phyloP scores from a whole-genome alignment of 2,888 invertebrate species.

The Silvanus unidentatus region DNA sequence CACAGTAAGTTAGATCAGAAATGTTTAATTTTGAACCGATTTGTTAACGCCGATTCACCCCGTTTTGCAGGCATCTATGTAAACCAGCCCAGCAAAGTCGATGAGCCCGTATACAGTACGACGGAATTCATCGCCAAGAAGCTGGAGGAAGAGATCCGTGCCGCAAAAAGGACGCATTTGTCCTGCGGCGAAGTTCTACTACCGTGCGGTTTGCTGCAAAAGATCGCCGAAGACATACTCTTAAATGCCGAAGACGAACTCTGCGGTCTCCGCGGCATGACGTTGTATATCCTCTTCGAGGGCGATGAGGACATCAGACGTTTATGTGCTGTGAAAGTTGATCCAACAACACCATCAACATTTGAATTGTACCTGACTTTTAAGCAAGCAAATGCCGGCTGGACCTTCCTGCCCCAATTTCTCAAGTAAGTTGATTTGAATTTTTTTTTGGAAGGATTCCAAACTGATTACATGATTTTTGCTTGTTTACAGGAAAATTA shows the following conservation, averaged over 20 bases:
- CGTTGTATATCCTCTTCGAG: conserved; percentile 76
- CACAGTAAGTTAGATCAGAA: conserved; percentile 32
- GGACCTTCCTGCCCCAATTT: conserved; percentile 84
- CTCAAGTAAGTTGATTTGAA: conserved; percentile 65
- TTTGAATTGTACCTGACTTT: conserved; percentile 86
- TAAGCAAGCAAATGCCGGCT: conserved; percentile 79
- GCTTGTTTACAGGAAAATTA: conserved; percentile 62
- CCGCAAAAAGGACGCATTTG: conserved; percentile 74
- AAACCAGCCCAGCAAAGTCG: conserved; percentile 37
- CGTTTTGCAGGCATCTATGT: conserved; percentile 43
- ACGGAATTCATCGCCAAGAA: conserved; percentile 66
- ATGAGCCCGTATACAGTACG: conserved; percentile 46
- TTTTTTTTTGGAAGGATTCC: conserved; percentile 5
- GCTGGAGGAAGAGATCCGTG: conserved; percentile 72
- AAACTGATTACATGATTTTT: conserved; percentile 10
- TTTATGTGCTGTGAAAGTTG: conserved; percentile 78
- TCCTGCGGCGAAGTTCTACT: conserved; percentile 80
- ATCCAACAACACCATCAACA: conserved; percentile 81
- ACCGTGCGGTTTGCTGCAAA: conserved; percentile 73
- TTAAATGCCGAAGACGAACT: conserved; percentile 81
- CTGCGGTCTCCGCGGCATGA: conserved; percentile 81
- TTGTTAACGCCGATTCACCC: conserved; percentile 15
- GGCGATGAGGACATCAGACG: conserved; percentile 63
- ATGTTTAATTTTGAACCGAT: conserved; percentile 2
- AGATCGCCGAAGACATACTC: conserved; percentile 73